These are phyloP conservation scores for Acropora tenuis DNA, from an alignment of 64 coral and sea anemone species.

Conservation along the genomic window DNA sequence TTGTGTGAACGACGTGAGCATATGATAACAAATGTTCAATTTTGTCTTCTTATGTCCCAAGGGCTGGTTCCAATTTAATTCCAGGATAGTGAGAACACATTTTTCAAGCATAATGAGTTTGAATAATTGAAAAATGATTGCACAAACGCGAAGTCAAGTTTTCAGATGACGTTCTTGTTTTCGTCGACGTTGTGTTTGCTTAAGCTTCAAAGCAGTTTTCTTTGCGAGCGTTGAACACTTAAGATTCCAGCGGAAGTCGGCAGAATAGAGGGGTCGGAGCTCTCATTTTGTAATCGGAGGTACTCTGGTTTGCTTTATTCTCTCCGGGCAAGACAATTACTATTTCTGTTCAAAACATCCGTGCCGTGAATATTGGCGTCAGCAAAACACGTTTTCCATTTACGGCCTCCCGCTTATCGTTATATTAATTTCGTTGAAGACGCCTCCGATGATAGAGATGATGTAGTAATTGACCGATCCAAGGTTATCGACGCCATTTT, in stretches of 20 bases:
- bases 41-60: too few species aligned
- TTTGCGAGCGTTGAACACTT: neutral
- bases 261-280: constrained; percentile 8
- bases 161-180: too few species aligned
- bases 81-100: too few species aligned
- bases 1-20: too few species aligned
- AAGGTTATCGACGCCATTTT: too few species aligned
- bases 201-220: neutral
- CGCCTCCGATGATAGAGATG: neutral
- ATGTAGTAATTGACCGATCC: neutral
- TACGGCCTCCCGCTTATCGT: neutral
- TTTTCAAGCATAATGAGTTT: too few species aligned
- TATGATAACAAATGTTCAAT: too few species aligned
- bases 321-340: neutral
- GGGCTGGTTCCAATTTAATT: too few species aligned
- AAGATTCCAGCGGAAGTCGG: neutral
- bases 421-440: neutral
- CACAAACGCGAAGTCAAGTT: too few species aligned
- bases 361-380: neutral
- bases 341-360: neutral
- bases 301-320: constrained; percentile 11
- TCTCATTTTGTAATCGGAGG: neutral
- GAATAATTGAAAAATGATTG: too few species aligned
- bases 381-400: neutral
- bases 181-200: too few species aligned